phyloP scores from a whole-genome alignment of 2,113 vertebrate species.

The Pseudonaja textilis region DNA sequence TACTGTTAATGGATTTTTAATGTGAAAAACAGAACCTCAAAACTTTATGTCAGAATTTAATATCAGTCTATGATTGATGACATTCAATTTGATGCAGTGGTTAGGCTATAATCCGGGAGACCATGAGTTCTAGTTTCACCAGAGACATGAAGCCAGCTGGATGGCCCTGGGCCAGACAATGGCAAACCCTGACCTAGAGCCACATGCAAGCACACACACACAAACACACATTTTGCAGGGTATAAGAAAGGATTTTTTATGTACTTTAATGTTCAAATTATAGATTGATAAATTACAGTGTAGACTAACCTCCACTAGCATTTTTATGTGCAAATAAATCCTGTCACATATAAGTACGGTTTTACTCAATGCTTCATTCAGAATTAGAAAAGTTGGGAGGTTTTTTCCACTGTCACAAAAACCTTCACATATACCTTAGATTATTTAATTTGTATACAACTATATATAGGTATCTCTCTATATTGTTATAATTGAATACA shows the following conservation, averaged over 20 bases:
- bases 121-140: background rate
- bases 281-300: background rate
- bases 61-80: background rate
- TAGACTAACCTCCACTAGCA: background rate
- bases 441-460: background rate
- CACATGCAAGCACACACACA: background rate
- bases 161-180: background rate
- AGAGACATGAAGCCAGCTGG: background rate
- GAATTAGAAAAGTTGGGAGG: background rate
- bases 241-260: background rate
- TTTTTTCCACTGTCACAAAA: background rate
- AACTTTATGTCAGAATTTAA: background rate
- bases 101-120: background rate
- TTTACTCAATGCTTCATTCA: background rate
- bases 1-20: conserved; percentile 35
- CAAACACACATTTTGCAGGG: background rate
- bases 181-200: background rate
- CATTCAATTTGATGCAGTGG: background rate
- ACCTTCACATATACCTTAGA: background rate
- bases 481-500: background rate
- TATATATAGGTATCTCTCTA: background rate
- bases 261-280: background rate
- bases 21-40: background rate
- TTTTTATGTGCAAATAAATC: background rate
- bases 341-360: background rate